Conservation (phyloP, 2,888 invertebrate genomes). For the Nasonia oneida region DNA sequence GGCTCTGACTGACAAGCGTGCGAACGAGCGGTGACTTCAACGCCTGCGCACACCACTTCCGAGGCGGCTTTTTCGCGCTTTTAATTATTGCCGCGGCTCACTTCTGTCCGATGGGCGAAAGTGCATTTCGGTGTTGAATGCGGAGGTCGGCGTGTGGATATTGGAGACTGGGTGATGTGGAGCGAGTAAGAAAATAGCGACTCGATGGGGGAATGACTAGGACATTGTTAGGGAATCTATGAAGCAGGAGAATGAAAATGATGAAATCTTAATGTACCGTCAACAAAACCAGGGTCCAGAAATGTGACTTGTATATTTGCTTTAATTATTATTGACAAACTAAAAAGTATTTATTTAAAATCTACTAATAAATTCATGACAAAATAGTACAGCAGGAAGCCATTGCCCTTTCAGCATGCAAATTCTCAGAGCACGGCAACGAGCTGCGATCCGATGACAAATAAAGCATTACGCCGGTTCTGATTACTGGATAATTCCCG, state of each 20-base stretch:
- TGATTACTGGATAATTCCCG: conserved; percentile 32
- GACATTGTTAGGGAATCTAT: conserved; percentile 6
- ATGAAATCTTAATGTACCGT: no score
- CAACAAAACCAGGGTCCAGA: no score
- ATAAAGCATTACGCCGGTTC: neutral
- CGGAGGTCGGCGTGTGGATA: neutral
- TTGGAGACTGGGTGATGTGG: neutral
- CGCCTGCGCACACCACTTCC: neutral
- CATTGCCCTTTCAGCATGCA: neutral
- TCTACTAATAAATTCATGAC: neutral
- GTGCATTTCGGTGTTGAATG: neutral
- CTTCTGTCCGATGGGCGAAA: neutral
- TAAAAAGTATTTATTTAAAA: no score
- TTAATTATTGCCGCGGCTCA: neutral
- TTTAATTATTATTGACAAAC: neutral
- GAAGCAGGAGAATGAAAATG: neutral
- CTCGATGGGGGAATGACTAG: conserved; percentile 23
- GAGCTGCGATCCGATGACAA: neutral
- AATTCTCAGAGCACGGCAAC: neutral
- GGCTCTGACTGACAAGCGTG: conserved; percentile 34
- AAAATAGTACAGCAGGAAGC: neutral
- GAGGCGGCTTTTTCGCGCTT: conserved; percentile 22
- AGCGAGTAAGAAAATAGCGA: neutral
- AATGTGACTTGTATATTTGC: no score
- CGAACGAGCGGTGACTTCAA: conserved; percentile 36